phyloP scores from a whole-genome alignment of 2,797 vertebrate species.

The Orestias chungarensis region DNA sequence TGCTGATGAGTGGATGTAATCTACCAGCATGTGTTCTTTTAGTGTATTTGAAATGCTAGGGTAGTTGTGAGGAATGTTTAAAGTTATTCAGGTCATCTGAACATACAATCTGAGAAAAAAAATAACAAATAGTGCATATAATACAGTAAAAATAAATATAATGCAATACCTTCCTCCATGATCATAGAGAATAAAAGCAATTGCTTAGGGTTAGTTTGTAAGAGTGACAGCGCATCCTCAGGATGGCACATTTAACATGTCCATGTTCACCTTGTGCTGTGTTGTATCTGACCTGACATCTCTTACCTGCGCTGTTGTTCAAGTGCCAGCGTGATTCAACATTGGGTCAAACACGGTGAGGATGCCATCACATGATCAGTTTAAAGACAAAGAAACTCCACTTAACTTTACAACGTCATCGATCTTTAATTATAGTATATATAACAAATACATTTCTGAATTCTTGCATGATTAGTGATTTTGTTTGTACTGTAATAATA shows the following conservation, averaged over 20 bases:
- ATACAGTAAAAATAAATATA: too few relatives aligned
- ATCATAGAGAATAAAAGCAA: slow-evolving; percentile 3
- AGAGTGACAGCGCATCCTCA: slow-evolving; percentile 1
- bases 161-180: not conserved
- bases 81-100: slow-evolving; percentile 41
- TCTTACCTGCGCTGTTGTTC: slow-evolving; percentile 28
- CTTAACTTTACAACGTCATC: slow-evolving; percentile 2
- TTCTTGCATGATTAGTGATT: not conserved
- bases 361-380: not conserved
- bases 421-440: not conserved
- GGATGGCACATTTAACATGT: slow-evolving; percentile 27
- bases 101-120: slow-evolving; percentile 17
- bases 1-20: slow-evolving; percentile 29
- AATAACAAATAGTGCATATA: too few relatives aligned
- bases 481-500: too few relatives aligned
- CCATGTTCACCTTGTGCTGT: slow-evolving; percentile 57
- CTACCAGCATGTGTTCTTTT: slow-evolving; percentile 14
- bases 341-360: slow-evolving; percentile 1
- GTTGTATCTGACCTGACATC: slow-evolving; percentile 55
- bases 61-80: slow-evolving; percentile 25
- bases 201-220: slow-evolving; percentile 27
- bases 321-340: slow-evolving; percentile 22
- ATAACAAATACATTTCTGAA: not conserved
- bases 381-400: not conserved
- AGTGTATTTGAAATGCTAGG: slow-evolving; percentile 11